A percentile compares a stretch with the other conserved stretches of the same genome.
These are phyloP conservation scores for Enteromius fasciolatus DNA, from an alignment of 2,797 vertebrate genomes.

Conservation along the genomic window DNA sequence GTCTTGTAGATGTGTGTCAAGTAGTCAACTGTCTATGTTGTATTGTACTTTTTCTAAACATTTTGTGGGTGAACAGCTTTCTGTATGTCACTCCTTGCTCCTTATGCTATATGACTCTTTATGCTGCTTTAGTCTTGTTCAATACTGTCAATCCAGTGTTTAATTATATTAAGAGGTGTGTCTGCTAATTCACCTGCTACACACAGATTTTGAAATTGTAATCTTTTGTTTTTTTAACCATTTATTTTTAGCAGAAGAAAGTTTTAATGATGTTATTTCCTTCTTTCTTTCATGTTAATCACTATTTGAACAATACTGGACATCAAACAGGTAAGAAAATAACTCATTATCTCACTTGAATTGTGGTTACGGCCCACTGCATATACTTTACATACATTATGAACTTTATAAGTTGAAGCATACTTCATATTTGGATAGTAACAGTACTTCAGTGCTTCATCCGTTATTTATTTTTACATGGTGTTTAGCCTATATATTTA, in stretches of 20 bases:
- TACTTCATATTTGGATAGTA: neutral
- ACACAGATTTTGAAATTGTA: constrained; percentile 5
- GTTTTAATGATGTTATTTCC: constrained; percentile 26
- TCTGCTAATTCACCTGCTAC: constrained; percentile 31
- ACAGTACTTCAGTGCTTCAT: neutral
- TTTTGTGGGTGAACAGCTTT: constrained; percentile 28
- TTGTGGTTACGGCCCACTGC: neutral
- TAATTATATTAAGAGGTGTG: constrained; percentile 9
- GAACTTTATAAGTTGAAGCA: neutral
- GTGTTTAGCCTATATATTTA: neutral
- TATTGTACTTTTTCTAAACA: constrained; percentile 31
- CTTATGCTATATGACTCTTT: constrained; percentile 5
- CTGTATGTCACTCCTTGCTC: constrained; percentile 38
- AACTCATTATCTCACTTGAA: constrained; percentile 12
- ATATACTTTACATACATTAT: neutral
- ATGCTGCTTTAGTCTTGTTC: constrained; percentile 29
- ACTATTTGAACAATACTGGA: constrained; percentile 39
- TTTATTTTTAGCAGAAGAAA: neutral
- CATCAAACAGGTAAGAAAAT: constrained; percentile 54
- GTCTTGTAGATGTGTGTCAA: constrained; percentile 36
- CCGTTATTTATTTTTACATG: neutral
- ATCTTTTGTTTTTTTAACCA: constrained; percentile 18
- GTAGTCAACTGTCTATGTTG: constrained; percentile 45
- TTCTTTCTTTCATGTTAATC: constrained; percentile 33
- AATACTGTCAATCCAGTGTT: constrained; percentile 30